Percentiles rank a stretch among this genome's conserved stretches.
Evolutionary conservation across 2,797 vertebrate species (phyloP).

Genomic region (Bryconaethiops microstoma): DNA sequence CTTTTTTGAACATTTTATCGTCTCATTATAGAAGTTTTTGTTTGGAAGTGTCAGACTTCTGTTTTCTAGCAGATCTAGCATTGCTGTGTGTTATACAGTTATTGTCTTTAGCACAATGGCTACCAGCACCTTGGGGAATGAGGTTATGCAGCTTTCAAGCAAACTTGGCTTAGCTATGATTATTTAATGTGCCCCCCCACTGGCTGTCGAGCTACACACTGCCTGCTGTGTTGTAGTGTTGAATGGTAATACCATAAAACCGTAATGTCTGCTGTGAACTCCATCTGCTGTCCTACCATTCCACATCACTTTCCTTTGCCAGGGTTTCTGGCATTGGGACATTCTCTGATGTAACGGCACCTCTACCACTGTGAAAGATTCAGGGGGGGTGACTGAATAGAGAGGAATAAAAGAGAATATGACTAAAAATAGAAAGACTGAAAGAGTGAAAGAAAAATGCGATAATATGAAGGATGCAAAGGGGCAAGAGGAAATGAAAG

Average conservation of each 20-base stretch:
- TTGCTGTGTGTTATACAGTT: conserved; percentile 17
- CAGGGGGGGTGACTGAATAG: too few relatives aligned
- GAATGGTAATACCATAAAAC: conserved; percentile 30
- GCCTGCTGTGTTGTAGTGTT: conserved; percentile 34
- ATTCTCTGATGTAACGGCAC: conserved; percentile 31
- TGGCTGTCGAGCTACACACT: neutral
- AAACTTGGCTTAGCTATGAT: neutral
- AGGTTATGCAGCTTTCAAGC: conserved; percentile 5
- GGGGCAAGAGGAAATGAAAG: conserved; percentile 16
- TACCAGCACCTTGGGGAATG: conserved; percentile 10
- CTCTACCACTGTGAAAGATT: neutral
- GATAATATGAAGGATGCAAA: neutral
- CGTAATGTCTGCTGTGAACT: conserved; percentile 46
- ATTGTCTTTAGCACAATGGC: conserved; percentile 17
- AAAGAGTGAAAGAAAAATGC: conserved; percentile 12
- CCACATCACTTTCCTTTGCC: conserved; percentile 29
- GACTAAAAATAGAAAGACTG: conserved; percentile 18
- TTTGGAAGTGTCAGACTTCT: neutral
- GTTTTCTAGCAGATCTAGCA: neutral
- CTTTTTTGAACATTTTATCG: neutral
- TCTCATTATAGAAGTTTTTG: too few relatives aligned
- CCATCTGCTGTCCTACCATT: conserved; percentile 43
- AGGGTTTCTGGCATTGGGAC: conserved; percentile 31
- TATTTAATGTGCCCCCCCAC: neutral
- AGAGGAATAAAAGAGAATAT: neutral